Conservation (phyloP, 2,797 vertebrate genomes). For the Octomys mimax region DNA sequence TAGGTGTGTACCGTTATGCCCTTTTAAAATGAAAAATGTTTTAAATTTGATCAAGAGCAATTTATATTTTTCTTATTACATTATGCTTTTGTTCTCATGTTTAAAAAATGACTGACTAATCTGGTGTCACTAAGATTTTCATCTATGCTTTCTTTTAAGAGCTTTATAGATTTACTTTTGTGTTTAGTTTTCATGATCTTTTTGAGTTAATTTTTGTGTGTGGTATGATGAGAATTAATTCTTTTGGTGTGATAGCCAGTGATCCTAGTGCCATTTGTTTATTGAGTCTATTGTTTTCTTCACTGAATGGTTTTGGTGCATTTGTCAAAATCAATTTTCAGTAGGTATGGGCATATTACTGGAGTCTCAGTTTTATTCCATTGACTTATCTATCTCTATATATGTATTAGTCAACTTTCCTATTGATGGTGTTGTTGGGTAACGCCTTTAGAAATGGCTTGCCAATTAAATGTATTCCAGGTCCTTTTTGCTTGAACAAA, state of each 20-base stretch:
- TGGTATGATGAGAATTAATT: not conserved
- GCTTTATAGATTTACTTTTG: not conserved
- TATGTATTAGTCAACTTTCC: not conserved
- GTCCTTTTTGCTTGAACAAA: not conserved
- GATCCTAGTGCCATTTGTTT: not conserved
- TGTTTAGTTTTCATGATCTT: not conserved
- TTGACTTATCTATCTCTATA: not conserved
- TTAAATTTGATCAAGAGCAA: constrained; percentile 21
- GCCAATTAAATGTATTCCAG: not conserved
- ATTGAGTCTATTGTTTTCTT: not conserved
- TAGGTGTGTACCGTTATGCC: not conserved
- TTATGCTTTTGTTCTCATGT: not conserved
- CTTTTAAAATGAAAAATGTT: not conserved
- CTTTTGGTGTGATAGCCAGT: not conserved
- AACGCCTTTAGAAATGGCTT: not conserved
- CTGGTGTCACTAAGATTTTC: not conserved
- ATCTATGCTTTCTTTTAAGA: not conserved
- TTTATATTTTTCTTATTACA: not conserved
- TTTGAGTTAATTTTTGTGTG: not conserved
- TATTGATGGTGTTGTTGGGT: not conserved
- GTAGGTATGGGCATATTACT: not conserved
- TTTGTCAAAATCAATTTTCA: not conserved
- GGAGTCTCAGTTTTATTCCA: not conserved
- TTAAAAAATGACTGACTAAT: constrained; percentile 6
- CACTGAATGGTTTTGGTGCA: not conserved